phyloP scores from a whole-genome alignment of 1,140 invertebrate species.

The Coptotermes formosanus region DNA sequence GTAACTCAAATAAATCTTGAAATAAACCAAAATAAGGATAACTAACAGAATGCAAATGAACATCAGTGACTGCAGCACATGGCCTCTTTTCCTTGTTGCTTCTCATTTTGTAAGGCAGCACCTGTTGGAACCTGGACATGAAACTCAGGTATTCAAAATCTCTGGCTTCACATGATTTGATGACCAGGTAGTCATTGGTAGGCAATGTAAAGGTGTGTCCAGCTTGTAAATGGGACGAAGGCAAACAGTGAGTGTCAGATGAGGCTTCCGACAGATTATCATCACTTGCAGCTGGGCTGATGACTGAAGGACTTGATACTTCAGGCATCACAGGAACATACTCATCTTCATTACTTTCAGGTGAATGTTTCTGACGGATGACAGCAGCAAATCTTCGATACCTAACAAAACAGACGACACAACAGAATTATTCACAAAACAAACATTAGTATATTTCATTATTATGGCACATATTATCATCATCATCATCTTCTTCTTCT shows the following conservation, averaged over 20 bases:
- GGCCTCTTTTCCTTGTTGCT: neutral
- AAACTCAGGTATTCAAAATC: constrained; percentile 28
- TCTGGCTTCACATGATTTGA: neutral
- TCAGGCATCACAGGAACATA: neutral
- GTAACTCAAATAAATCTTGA: neutral
- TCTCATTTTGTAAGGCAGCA: constrained; percentile 18
- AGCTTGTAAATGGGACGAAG: neutral
- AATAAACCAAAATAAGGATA: neutral
- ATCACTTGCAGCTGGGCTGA: neutral
- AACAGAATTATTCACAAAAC: too few species aligned
- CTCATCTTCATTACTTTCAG: neutral
- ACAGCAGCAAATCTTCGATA: constrained; percentile 47
- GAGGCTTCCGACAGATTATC: neutral
- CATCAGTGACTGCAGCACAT: neutral
- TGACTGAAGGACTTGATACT: neutral
- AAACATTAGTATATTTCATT: too few species aligned
- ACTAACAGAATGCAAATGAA: constrained; percentile 22
- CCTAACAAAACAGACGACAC: constrained; percentile 39
- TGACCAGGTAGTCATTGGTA: neutral
- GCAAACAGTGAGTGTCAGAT: neutral
- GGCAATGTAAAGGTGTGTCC: neutral
- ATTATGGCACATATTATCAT: too few species aligned
- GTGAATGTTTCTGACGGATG: neutral
- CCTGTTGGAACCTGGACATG: constrained; percentile 20
- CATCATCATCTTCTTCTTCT: too few species aligned